phyloP scores from a whole-genome alignment of 2,113 vertebrate species.

The Dryoscopus gambensis region DNA sequence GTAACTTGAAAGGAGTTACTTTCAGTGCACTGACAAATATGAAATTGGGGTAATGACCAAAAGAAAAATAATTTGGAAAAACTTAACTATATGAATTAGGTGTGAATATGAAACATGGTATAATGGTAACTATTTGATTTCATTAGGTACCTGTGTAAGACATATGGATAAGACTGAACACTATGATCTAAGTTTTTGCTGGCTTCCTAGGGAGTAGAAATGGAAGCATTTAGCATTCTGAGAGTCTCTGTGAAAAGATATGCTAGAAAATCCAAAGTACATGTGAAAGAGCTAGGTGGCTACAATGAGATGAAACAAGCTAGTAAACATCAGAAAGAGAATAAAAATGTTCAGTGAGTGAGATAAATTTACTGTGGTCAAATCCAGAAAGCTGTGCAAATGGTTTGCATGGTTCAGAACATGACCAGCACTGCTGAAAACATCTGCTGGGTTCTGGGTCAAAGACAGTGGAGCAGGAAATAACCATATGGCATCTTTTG shows the following conservation, averaged over 20 bases:
- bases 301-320: background rate
- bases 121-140: background rate
- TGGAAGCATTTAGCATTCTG: background rate
- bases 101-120: background rate
- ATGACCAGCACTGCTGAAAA: background rate
- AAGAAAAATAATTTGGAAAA: background rate
- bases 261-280: background rate
- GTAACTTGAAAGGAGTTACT: background rate
- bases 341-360: background rate
- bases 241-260: background rate
- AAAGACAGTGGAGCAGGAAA: background rate
- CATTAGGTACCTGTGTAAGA: background rate
- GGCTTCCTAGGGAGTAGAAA: background rate
- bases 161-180: background rate
- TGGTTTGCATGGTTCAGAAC: background rate
- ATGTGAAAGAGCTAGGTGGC: background rate
- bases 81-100: background rate
- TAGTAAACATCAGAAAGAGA: background rate
- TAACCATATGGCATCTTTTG: background rate
- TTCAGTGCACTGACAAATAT: background rate
- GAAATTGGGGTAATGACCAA: background rate
- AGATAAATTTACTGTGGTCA: background rate
- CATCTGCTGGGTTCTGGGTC: background rate
- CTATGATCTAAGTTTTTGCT: background rate
- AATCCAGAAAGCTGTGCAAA: background rate